Percentiles rank a stretch among this genome's conserved stretches.
Conservation (phyloP, 1,140 invertebrate species). For the Kradibia gibbosae region DNA sequence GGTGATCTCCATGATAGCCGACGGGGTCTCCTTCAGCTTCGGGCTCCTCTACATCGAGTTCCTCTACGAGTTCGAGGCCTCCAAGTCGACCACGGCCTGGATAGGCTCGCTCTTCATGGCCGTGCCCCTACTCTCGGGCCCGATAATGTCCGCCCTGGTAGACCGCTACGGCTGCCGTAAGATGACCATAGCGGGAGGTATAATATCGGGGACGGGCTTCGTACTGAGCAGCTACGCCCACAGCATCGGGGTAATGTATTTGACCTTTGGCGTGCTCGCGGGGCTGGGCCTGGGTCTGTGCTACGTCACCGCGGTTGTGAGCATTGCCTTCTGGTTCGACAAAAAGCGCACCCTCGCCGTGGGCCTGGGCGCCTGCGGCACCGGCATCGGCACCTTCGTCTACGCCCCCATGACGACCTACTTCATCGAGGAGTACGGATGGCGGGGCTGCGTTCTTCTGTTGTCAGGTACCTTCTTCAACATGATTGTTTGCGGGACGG, state of each 20-base stretch:
- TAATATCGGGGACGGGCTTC: constrained; percentile 85
- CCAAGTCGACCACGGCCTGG: constrained; percentile 91
- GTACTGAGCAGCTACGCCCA: constrained; percentile 84
- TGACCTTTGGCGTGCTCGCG: constrained; percentile 86
- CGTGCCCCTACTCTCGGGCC: constrained; percentile 90
- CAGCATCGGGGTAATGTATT: constrained; percentile 84
- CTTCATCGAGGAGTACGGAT: constrained; percentile 79
- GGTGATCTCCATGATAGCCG: constrained; percentile 93
- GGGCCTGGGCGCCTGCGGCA: constrained; percentile 94
- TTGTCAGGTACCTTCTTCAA: constrained; percentile 86
- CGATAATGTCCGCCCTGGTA: constrained; percentile 89
- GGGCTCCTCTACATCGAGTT: constrained; percentile 92
- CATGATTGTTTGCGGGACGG: constrained; percentile 87
- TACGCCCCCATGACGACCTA: constrained; percentile 83
- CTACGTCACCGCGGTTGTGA: constrained; percentile 95
- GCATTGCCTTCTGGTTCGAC: constrained; percentile 96
- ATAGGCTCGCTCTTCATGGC: constrained; percentile 92
- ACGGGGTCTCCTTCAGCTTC: constrained; percentile 95
- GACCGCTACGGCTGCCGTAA: constrained; percentile 89
- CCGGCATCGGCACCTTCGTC: constrained; percentile 89
- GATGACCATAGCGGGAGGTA: constrained; percentile 85
- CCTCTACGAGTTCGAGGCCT: constrained; percentile 86
- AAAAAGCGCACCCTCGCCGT: constrained; percentile 92
- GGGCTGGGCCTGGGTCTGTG: constrained; percentile 96
- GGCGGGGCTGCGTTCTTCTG: constrained; percentile 85